phyloP scores from a whole-genome alignment of 2,888 invertebrate genomes.

The Agrotis puta region DNA sequence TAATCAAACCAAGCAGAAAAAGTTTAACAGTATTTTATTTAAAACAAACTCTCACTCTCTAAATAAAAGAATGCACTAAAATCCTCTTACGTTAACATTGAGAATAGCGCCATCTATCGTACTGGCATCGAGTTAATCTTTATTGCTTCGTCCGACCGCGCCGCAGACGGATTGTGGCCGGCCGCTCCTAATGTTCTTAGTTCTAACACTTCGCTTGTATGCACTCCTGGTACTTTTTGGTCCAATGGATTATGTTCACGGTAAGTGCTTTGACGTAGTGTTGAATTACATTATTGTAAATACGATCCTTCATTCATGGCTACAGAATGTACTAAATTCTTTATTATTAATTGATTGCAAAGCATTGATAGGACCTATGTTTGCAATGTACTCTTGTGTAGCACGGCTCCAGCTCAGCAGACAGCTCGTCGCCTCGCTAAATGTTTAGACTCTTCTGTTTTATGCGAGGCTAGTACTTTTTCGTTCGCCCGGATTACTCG shows the following conservation, averaged over 20 bases:
- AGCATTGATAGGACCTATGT: too few relatives aligned
- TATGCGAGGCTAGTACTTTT: constrained; percentile 38
- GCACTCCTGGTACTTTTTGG: constrained; percentile 70
- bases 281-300: constrained; percentile 30
- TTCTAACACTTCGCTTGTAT: constrained; percentile 65
- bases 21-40: background rate
- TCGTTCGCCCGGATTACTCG: constrained; percentile 5
- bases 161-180: constrained; percentile 75
- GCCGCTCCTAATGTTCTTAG: constrained; percentile 57
- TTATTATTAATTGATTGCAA: background rate
- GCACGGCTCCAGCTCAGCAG: background rate
- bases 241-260: constrained; percentile 51
- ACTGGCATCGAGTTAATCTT: constrained; percentile 69
- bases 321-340: background rate
- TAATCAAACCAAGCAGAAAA: background rate
- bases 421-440: too few relatives aligned
- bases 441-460: background rate
- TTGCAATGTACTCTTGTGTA: background rate
- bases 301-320: background rate
- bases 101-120: constrained; percentile 63
- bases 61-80: constrained; percentile 47
- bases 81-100: constrained; percentile 52
- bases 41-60: constrained; percentile 10
- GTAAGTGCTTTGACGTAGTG: constrained; percentile 41
- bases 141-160: constrained; percentile 68